Percentiles rank a stretch among this genome's conserved stretches.
These are phyloP conservation scores for Priocnemis perturbator DNA, from an alignment of 2,888 invertebrate genomes.

Conservation along the genomic window DNA sequence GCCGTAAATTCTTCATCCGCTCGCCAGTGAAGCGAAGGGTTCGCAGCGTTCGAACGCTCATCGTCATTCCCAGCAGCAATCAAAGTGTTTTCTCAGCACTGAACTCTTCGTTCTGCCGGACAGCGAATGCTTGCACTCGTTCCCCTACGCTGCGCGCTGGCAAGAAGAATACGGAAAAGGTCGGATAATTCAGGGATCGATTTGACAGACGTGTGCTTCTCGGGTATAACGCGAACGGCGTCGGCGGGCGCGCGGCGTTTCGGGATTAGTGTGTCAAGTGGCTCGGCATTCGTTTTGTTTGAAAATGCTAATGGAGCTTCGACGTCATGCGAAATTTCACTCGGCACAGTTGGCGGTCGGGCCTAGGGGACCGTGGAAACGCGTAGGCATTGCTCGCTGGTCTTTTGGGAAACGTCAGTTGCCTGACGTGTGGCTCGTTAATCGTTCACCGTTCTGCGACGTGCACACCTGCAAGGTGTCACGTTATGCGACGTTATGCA, in stretches of 20 bases:
- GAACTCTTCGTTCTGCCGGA: constrained; percentile 15
- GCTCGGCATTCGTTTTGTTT: neutral
- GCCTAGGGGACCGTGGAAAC: no score
- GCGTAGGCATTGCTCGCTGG: no score
- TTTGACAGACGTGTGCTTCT: no score
- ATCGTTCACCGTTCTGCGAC: neutral
- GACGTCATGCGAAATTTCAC: no score
- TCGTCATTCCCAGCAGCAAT: neutral
- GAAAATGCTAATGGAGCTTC: constrained; percentile 17
- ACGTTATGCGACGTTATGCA: constrained; percentile 5
- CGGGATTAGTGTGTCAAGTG: neutral
- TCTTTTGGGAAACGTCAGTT: no score
- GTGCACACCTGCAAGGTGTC: neutral
- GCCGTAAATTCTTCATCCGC: constrained; percentile 29
- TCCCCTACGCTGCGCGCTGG: neutral
- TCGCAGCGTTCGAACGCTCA: constrained; percentile 1
- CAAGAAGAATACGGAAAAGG: no score
- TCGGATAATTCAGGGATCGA: no score
- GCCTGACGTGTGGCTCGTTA: constrained; percentile 17
- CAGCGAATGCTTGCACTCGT: neutral
- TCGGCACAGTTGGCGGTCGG: no score
- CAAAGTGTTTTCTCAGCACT: constrained; percentile 4
- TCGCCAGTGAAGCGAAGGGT: neutral
- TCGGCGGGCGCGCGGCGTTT: neutral
- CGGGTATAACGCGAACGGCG: neutral